Percentiles rank a stretch among this genome's conserved stretches.
phyloP scores from a whole-genome alignment of 2,113 vertebrate genomes.

The Microtus montanus region DNA sequence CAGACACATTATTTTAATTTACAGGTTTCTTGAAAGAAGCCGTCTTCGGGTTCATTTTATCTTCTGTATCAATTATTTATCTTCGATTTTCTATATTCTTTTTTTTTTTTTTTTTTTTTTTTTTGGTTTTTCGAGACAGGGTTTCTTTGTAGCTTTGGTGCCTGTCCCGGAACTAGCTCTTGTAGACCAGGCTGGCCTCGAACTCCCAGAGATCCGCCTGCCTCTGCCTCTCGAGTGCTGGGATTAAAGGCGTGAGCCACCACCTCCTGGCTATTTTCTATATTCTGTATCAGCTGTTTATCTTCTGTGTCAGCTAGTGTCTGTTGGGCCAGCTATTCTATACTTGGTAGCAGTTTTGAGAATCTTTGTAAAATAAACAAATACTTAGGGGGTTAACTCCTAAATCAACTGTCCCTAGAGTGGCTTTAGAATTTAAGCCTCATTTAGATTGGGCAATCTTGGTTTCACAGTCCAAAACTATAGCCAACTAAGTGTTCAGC shows the following conservation, averaged over 20 bases:
- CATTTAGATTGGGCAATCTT: constrained; percentile 25
- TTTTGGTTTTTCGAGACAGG: no score
- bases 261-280: background rate
- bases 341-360: constrained; percentile 12
- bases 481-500: background rate
- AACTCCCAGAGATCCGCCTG: no score
- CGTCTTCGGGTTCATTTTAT: constrained; percentile 1
- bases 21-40: background rate
- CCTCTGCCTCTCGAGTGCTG: no score
- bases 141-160: no score
- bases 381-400: background rate
- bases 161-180: no score
- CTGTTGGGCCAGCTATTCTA: background rate
- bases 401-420: background rate
- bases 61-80: background rate
- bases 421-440: constrained; percentile 51
- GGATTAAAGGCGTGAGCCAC: no score
- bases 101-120: no score
- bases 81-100: no score
- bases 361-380: background rate
- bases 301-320: background rate
- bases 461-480: constrained; percentile 36
- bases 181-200: no score
- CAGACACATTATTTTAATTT: background rate
- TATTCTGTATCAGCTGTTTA: background rate